Evolutionary conservation across 2,888 invertebrate genomes (phyloP), one percentile per base, ranked within the genome.

Genomic region (Hyposoter didymator): DNA sequence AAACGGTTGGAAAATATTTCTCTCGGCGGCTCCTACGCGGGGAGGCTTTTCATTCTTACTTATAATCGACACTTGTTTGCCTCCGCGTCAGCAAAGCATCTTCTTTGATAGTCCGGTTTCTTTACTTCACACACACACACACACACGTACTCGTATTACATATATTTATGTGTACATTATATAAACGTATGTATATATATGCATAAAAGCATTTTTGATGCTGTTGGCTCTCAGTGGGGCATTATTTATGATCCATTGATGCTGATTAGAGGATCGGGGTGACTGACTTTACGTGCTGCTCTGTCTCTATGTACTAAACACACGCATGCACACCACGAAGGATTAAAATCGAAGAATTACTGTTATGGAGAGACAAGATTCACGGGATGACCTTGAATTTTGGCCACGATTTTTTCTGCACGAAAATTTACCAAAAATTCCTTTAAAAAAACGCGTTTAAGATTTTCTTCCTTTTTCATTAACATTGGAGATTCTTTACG

Each of bases 231-330:
- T 43, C 78, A 19, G 59, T 45, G 73, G 78, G 67, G 28, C 39
- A 78, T 74, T 79, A 84, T 79, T 84, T 84, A 79, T 84, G 69
- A 69, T 79, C 49, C 64, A 84, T 84, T 75, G 84, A 84, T 74
- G 84, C 74, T 84, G 78, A 79, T 74, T 83, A 75, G 78, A 79
- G 49, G 78, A 79, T 79, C 66, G 84, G 78, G 78, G 74, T 79
- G 69, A 79, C 59, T 78, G 74, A 84, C 79, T 79, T 75, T 47
- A 69, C 28, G 45, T 49, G 19, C 62, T 49, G 19, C 62, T 22
- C 19, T 28, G 19, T n/a, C 19, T 32, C 39, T 12, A 66, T 47
- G 39, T 39, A 39, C 39, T 8, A 8, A 39, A 47, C 47, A 35
- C 28, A 35, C 28, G 52, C 45, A 2, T n/a, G 0, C 6, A 10